Conservation (phyloP, 2,113 vertebrate genomes). For the Oreochromis tanganicae region DNA sequence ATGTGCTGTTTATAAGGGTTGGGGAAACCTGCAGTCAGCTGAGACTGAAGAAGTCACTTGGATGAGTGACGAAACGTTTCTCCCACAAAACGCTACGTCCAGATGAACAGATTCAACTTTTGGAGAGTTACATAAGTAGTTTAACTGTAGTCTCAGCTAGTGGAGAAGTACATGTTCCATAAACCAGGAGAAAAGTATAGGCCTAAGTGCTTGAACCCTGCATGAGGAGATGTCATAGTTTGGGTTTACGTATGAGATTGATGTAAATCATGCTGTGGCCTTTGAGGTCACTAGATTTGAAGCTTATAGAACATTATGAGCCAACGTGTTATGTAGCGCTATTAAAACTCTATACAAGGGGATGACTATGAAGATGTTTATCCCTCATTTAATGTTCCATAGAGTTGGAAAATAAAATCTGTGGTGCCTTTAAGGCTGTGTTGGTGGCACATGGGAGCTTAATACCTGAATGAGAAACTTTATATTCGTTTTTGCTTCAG, state of each 20-base stretch:
- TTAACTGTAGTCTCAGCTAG: not conserved
- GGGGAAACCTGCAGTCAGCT: too few species aligned
- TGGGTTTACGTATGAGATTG: not conserved
- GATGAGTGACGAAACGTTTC: too few species aligned
- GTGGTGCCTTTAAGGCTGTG: not conserved
- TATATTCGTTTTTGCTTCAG: not conserved
- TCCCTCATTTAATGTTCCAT: not conserved
- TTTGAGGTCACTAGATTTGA: not conserved
- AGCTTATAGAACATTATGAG: not conserved
- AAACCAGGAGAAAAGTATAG: not conserved
- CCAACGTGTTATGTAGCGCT: fast-evolving
- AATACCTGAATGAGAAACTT: not conserved
- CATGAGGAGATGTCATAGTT: not conserved
- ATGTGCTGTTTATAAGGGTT: too few species aligned
- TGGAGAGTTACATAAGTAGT: not conserved
- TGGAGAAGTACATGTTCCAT: not conserved
- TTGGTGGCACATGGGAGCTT: not conserved
- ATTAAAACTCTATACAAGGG: not conserved
- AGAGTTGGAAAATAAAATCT: not conserved
- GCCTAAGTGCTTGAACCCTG: not conserved
- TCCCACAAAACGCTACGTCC: too few species aligned
- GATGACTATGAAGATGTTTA: not conserved
- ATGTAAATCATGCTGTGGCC: not conserved
- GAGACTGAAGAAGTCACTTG: too few species aligned
- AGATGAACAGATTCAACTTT: too few species aligned